Conservation (phyloP, 2,888 invertebrate genomes). For the Coleophora deauratella region DNA sequence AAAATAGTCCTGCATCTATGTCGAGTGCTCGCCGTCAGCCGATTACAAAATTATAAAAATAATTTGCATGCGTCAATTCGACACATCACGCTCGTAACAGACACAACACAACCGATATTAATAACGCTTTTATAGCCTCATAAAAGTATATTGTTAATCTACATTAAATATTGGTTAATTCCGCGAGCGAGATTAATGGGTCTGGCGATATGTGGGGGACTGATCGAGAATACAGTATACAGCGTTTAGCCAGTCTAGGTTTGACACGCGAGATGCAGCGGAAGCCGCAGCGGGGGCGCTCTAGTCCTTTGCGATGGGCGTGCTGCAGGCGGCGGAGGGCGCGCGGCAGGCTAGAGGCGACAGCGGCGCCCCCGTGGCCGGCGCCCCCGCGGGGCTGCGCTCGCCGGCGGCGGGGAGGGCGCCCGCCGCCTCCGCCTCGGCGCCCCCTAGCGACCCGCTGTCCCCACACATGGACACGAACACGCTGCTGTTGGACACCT, state of each 20-base stretch:
- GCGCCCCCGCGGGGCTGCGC: conserved; percentile 19
- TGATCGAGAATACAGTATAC: no score
- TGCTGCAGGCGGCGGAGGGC: conserved; percentile 52
- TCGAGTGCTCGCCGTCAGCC: no score
- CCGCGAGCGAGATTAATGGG: neutral
- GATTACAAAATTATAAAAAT: no score
- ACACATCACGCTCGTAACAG: neutral
- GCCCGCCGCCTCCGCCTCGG: conserved; percentile 10
- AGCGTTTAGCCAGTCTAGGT: neutral
- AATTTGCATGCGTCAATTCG: no score
- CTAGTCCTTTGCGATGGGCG: conserved; percentile 55
- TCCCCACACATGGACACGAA: conserved; percentile 42
- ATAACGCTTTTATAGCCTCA: no score
- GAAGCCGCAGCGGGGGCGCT: conserved; percentile 5
- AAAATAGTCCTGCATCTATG: no score
- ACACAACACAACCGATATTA: no score
- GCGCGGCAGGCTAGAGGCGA: conserved; percentile 23
- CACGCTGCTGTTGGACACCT: conserved; percentile 56
- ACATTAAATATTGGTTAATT: neutral
- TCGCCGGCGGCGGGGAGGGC: conserved; percentile 23
- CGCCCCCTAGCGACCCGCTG: conserved; percentile 5
- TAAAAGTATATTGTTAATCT: no score
- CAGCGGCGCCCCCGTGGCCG: no score
- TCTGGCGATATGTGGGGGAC: no score
- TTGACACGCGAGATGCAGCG: neutral